phyloP scores from a whole-genome alignment of 2,797 vertebrate species.

The Crax fasciolata region DNA sequence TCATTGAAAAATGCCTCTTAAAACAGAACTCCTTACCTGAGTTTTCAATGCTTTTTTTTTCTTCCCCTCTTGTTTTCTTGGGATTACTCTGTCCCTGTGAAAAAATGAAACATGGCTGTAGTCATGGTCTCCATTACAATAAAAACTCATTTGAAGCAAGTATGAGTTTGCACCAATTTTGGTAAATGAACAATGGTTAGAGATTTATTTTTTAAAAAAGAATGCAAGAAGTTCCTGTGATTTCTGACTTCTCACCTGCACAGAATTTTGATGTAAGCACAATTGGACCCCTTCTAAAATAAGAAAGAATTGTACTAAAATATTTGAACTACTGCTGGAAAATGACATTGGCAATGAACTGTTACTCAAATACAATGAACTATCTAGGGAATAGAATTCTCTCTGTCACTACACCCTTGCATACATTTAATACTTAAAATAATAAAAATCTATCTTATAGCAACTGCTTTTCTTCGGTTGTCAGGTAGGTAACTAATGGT shows the following conservation, averaged over 20 bases:
- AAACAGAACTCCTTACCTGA: neutral
- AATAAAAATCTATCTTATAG: neutral
- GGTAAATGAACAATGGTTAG: neutral
- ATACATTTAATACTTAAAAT: neutral
- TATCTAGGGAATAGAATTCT: neutral
- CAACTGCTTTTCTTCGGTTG: neutral
- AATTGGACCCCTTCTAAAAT: neutral
- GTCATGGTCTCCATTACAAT: neutral
- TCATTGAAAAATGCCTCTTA: neutral
- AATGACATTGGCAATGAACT: neutral
- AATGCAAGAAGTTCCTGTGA: neutral
- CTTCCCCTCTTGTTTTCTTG: neutral
- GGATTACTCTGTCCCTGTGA: neutral
- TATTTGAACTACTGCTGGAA: neutral
- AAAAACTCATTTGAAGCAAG: neutral
- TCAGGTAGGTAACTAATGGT: neutral
- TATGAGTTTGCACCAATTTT: neutral
- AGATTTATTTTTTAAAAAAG: neutral
- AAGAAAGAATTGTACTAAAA: neutral
- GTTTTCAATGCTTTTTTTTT: neutral
- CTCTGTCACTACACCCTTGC: neutral
- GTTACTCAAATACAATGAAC: neutral
- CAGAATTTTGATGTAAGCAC: neutral
- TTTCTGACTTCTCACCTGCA: neutral
- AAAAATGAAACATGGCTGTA: neutral